Evolutionary conservation across 2,113 vertebrate genomes (phyloP), one percentile per base, ranked within the genome.

Genomic region (Epinephelus cyanopodus): DNA sequence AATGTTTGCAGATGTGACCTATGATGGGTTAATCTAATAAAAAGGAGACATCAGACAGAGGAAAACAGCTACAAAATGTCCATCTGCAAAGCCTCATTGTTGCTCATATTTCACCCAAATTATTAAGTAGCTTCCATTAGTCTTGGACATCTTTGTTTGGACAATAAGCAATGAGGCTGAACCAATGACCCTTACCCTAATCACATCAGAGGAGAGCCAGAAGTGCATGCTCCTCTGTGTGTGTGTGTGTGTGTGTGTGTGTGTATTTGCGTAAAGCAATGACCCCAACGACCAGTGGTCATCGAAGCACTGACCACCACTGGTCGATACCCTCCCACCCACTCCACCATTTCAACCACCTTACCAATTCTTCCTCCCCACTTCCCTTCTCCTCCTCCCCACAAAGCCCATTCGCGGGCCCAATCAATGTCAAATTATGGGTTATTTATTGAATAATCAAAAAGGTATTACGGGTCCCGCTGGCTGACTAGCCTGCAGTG

Each of bases 371-470:
- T 88, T 73, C 72, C 72, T 74, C 82, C 82, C 47, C 77, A 73
- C 74, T 81, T 37, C 70, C 70, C 68, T 82, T 84, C 60, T 70
- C 77, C 70, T 87, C 82, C 70, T 84, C 50, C 79, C 77, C 67
- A 65, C 85, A 92, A 90, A 92, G 86, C 91, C 90, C 88, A 94
- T 94, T 95, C 93, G 88, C 88, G 47, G 89, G 91, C 80, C 93
- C 94, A 96, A 96, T 96, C 95, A 96, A 96, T 96, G 96, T 96
- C 96, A 45, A 96, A 96, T 96, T 96, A 96, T 96, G 93, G 94
- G 94, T 96, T 96, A 96, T 96, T 96, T 96, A 96, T 96, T 96
- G 95, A 95, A 96, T 96, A 96, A 96, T 95, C 95, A 96, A 95
- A 96, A 95, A 89, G 93, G 91, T 95, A 95, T 96, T 96, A 95